These are phyloP conservation scores for Denticeps clupeoides DNA, from an alignment of 2,797 vertebrate genomes.

Conservation along the genomic window DNA sequence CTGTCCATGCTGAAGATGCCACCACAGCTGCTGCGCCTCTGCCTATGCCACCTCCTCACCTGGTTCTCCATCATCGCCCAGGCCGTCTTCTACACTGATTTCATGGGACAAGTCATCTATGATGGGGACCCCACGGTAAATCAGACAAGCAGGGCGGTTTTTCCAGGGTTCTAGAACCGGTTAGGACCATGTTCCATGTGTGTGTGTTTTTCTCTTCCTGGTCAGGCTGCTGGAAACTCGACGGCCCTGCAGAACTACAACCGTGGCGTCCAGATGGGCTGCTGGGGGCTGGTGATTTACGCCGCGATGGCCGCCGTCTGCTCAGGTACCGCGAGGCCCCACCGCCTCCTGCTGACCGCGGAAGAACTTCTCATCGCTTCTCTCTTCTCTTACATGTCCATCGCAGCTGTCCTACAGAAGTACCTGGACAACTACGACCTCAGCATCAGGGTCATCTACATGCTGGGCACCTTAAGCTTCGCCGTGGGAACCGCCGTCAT, in stretches of 20 bases:
- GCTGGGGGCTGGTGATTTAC: conserved; percentile 92
- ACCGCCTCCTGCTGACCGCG: no score
- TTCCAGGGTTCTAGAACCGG: no score
- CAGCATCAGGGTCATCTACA: conserved; percentile 85
- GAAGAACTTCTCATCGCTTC: no score
- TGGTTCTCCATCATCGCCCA: conserved; percentile 92
- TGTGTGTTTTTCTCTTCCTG: no score
- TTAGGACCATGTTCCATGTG: no score
- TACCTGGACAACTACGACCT: conserved; percentile 89
- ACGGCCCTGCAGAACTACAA: conserved; percentile 75
- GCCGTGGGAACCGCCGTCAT: conserved; percentile 83
- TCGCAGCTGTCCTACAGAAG: conserved; percentile 86
- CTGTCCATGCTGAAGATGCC: conserved; percentile 97
- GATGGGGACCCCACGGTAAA: conserved; percentile 77
- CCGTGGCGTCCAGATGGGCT: conserved; percentile 92
- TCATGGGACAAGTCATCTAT: conserved; percentile 96
- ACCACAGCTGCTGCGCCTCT: conserved; percentile 73
- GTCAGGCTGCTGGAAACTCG: conserved; percentile 79
- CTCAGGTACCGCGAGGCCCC: conserved; percentile 67
- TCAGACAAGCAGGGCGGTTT: no score
- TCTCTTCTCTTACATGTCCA: no score
- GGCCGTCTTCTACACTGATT: conserved; percentile 93
- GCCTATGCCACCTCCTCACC: conserved; percentile 86
- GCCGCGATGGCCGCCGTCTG: conserved; percentile 84
- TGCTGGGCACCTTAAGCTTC: conserved; percentile 84